A percentile compares a stretch with the other conserved stretches of the same genome.
Evolutionary conservation across 2,888 invertebrate species (phyloP).

Genomic region (Leucophenga montana): DNA sequence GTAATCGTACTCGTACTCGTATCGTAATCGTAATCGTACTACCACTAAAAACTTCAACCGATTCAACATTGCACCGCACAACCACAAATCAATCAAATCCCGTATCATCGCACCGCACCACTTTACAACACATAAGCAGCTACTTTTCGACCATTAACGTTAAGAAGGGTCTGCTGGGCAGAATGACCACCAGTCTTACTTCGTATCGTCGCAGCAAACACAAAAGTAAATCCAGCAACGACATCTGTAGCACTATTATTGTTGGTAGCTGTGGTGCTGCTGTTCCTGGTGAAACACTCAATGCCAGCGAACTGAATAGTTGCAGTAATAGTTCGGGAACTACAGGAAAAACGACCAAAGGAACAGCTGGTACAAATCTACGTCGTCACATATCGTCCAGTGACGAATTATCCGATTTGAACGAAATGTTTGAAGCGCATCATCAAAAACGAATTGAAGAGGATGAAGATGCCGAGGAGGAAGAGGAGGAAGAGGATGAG

Average conservation of each 20-base stretch:
- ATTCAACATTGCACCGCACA: neutral
- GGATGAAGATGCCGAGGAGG: conserved; percentile 18
- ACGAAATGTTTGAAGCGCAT: conserved; percentile 60
- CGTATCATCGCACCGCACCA: neutral
- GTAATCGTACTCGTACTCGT: no score
- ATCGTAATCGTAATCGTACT: no score
- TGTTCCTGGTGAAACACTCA: conserved; percentile 14
- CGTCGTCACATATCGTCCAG: conserved; percentile 43
- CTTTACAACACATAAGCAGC: conserved; percentile 48
- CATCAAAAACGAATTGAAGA: conserved; percentile 37
- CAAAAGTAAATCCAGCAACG: conserved; percentile 70
- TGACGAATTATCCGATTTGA: conserved; percentile 56
- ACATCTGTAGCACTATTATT: conserved; percentile 64
- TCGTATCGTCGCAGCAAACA: conserved; percentile 71
- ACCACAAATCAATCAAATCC: conserved; percentile 21
- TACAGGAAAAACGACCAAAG: neutral
- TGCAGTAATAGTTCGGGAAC: conserved; percentile 27
- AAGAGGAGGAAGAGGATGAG: conserved; percentile 30
- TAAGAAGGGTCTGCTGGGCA: conserved; percentile 71
- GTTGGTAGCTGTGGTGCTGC: conserved; percentile 50
- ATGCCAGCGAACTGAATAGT: conserved; percentile 43
- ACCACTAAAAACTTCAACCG: no score
- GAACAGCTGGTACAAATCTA: conserved; percentile 1
- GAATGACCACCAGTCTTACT: conserved; percentile 72
- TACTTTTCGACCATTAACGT: conserved; percentile 72